phyloP scores from a whole-genome alignment of 1,140 invertebrate species.

The Antheraea mylitta region DNA sequence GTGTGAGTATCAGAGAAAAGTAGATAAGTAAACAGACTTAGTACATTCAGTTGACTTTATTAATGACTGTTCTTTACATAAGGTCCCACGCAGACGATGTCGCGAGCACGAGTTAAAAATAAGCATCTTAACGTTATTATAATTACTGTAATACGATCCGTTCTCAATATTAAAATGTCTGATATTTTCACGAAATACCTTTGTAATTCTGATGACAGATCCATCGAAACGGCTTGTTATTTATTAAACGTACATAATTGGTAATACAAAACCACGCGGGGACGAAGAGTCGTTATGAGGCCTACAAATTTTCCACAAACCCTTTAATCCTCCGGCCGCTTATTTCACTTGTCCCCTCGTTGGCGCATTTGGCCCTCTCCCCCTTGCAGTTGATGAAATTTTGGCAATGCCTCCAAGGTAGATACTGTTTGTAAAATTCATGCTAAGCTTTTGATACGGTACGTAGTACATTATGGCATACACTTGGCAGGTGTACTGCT shows the following conservation, averaged over 20 bases:
- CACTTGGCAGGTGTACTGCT: constrained; percentile 28
- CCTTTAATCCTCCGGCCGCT: constrained; percentile 73
- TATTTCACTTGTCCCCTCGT: constrained; percentile 75
- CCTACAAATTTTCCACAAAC: constrained; percentile 73
- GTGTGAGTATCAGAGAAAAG: too few relatives aligned
- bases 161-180: too few relatives aligned
- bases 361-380: constrained; percentile 48
- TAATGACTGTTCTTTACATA: too few relatives aligned
- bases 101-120: too few relatives aligned
- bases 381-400: constrained; percentile 63
- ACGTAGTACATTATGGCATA: constrained; percentile 26
- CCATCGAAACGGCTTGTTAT: constrained; percentile 37
- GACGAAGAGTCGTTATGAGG: constrained; percentile 53
- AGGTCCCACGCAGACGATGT: too few relatives aligned
- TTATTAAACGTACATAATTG: constrained; percentile 71
- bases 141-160: too few relatives aligned
- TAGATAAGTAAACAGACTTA: too few relatives aligned
- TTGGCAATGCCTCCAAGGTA: constrained; percentile 48
- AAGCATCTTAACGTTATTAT: too few relatives aligned
- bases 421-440: constrained; percentile 43
- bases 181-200: too few relatives aligned
- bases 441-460: constrained; percentile 42
- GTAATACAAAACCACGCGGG: constrained; percentile 70
- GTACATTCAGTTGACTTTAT: too few relatives aligned
- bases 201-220: constrained; percentile 8